phyloP scores from a whole-genome alignment of 2,797 vertebrate species.

The Vespertilio murinus region DNA sequence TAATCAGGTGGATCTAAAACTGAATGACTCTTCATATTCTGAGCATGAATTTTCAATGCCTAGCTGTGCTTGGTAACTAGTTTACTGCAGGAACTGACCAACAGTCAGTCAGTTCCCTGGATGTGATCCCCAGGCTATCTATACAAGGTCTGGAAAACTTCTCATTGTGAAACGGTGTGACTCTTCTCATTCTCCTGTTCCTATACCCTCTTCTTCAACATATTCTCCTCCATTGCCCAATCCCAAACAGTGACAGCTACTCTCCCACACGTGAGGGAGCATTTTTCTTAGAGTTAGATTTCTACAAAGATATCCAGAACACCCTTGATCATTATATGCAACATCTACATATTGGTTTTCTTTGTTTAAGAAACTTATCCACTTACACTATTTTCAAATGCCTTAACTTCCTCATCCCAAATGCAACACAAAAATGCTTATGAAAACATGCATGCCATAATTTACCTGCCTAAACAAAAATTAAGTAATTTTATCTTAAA shows the following conservation, averaged over 20 bases:
- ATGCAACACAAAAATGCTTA: constrained; percentile 7
- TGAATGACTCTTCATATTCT: not conserved
- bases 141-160: not conserved
- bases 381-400: not conserved
- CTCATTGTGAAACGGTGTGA: not conserved
- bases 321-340: not conserved
- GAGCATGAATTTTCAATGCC: not conserved
- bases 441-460: not conserved
- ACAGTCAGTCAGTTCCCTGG: not conserved
- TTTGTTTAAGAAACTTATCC: constrained; percentile 34
- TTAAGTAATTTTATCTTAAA: constrained; percentile 13
- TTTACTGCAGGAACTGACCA: not conserved
- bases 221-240: not conserved
- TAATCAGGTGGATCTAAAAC: not conserved
- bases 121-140: not conserved
- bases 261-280: not conserved
- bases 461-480: not conserved
- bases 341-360: not conserved
- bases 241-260: not conserved
- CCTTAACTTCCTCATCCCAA: constrained; percentile 20
- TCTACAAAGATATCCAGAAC: constrained; percentile 11
- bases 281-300: not conserved
- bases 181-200: not conserved
- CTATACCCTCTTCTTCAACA: not conserved
- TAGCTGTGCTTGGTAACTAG: not conserved